Evolutionary conservation across 2,113 vertebrate genomes (phyloP), one percentile per base, ranked within the genome.

Genomic region (Calypte anna): DNA sequence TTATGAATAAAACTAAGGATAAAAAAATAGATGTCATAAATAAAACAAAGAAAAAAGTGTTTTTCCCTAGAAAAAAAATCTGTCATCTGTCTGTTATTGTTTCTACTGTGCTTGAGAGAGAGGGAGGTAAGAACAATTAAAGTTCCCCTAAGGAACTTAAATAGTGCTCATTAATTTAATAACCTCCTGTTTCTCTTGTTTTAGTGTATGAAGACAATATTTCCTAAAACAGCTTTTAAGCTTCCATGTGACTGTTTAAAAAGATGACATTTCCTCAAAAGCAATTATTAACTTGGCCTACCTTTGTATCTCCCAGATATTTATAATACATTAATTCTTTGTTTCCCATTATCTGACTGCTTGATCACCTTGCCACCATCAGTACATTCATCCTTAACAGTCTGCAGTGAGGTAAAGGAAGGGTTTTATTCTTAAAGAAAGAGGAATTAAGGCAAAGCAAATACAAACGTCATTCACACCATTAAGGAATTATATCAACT

Each of bases 221-320:
- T 67, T 70, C 38, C 48, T 55, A 58, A 84, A 84, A 10, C 1
- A 70, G 10, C 3, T 59, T 58, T 78, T 28, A 70, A 21, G 54
- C 75, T 18, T 63, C 16, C 16, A 19, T 30, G 20, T 57, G 20
- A 54, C 12, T 24, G 2, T 43, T 89, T 50, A 36, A 72, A 86
- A 87, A 59, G 10, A 55, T 31, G 0, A 55, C 82, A 83, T 62
- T 2, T 53, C 4, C 76, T 40, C 36, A 73, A 62, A 76, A 69
- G 2, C 2, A 73, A 40, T 66, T 50, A n/a, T 69, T 78, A 36
- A 36, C 8, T 17, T 50, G 27, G 0, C 0, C 3, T 76, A 6
- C 9, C 51, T 72, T 90, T 79, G 33, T 38, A 12, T 57, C 31
- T 77, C 53, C 12, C 11, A 62, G 82, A 58, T 62, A 62, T 75